phyloP scores from a whole-genome alignment of 2,113 vertebrate species.

The Phyllopteryx taeniolatus region DNA sequence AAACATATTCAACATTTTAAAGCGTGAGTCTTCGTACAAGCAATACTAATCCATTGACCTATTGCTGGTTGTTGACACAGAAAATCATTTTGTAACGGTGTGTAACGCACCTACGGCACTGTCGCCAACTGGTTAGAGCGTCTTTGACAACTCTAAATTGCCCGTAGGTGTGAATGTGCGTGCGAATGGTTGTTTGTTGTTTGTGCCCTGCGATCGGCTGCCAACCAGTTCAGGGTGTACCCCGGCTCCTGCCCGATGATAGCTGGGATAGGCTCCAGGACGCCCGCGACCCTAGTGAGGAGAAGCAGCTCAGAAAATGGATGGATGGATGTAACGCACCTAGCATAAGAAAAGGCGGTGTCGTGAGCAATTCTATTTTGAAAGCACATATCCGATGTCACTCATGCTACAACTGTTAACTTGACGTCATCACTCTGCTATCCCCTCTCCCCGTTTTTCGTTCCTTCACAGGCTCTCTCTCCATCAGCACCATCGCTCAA shows the following conservation, averaged over 20 bases:
- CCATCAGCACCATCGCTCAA: conserved; percentile 14
- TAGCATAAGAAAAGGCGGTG: background rate
- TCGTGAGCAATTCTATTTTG: conserved; percentile 32
- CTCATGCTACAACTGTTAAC: rapidly evolving
- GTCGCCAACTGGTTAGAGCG: no score
- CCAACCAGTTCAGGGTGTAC: no score
- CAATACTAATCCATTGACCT: background rate
- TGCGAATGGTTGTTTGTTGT: no score
- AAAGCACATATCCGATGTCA: conserved; percentile 10
- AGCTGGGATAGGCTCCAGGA: no score
- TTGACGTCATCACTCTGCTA: conserved; percentile 18
- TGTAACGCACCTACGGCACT: no score
- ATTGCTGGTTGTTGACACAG: background rate
- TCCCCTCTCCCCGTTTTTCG: background rate
- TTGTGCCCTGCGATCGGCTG: no score
- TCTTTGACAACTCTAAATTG: no score
- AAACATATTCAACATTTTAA: background rate
- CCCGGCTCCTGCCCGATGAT: no score
- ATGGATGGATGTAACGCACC: background rate
- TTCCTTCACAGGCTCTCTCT: conserved; percentile 36
- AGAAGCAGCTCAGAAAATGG: background rate
- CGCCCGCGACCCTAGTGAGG: no score
- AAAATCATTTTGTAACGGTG: no score
- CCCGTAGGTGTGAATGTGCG: no score
- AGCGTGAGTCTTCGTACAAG: background rate